These are phyloP conservation scores for Enteromius paludinosus DNA, from an alignment of 2,797 vertebrate species.

Conservation along the genomic window DNA sequence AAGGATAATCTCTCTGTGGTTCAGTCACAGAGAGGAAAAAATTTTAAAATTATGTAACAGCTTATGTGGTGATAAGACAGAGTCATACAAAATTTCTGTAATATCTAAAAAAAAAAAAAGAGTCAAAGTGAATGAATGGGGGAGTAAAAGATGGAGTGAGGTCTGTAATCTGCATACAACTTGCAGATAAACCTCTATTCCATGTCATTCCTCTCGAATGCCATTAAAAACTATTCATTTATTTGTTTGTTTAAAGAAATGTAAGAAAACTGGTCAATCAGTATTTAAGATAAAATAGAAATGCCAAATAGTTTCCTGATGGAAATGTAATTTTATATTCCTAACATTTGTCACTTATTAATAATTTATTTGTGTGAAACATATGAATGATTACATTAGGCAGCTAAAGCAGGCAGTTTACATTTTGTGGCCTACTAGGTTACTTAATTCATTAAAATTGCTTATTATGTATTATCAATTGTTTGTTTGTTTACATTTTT, in stretches of 20 bases:
- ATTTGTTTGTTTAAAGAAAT: not conserved
- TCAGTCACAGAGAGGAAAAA: not conserved
- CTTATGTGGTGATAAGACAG: not conserved
- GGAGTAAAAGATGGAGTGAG: not conserved
- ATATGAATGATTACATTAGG: not conserved
- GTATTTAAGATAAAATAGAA: not conserved
- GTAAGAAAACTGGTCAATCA: not conserved
- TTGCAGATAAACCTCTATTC: not conserved
- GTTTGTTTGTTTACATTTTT: not conserved
- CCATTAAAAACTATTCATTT: not conserved
- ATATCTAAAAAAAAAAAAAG: not conserved
- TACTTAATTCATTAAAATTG: not conserved
- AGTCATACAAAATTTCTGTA: not conserved
- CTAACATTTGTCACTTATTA: not conserved
- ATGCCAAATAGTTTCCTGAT: not conserved
- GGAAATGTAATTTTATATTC: not conserved
- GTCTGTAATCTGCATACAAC: not conserved
- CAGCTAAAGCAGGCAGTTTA: not conserved
- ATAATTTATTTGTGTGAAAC: not conserved
- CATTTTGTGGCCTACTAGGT: not conserved
- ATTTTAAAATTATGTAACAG: not conserved
- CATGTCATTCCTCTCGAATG: not conserved
- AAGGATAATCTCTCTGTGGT: slow-evolving; percentile 27
- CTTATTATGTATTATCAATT: not conserved
- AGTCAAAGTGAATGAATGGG: not conserved